Base-by-base conservation (phyloP, 1,140 invertebrate species). In the Temnothorax nylanderi region DNA sequence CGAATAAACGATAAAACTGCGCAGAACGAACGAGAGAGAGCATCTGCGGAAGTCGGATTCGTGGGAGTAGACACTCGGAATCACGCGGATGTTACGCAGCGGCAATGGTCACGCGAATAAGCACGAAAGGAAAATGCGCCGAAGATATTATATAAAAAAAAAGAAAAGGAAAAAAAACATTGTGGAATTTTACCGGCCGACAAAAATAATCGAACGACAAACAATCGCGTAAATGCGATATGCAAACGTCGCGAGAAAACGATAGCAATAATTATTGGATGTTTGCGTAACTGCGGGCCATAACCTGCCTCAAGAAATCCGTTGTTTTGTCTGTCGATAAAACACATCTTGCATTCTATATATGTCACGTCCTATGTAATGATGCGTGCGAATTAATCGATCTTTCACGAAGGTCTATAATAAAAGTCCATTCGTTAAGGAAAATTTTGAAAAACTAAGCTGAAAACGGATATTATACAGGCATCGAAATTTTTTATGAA, bases 21-120 rank as follows among this genome's bases (percentile, higher is more conserved):
- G 13, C 54, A 44, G 21, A 34, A 67, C 26, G 26, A 75, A 56
- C 18, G 7, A 41, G 21, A 10, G 21, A 44, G 65, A 72, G 21
- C 37, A 44, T 51, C 85, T 51, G 71, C 89, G 88, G 88, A 90
- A 90, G 77, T 86, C 26, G 16, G n/a, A 4, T 32, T 77, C 86
- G 88, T 90, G 89, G 88, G 88, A 90, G 77, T 90, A 51, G 65
- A 0, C 62, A 11, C 62, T 49, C 37, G 37, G 58, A 69, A 60
- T 89, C 85, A 51, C 58, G 71, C 77, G 85, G 77, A 90, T 87
- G 74, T 89, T 87, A 87, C 85, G 72, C 77, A 58, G 72, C 54
- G 32, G 37, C 56, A 65, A 89, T 58, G 87, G 77, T 90, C 89
- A 90, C 85, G 89, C 85, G 77, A 90, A 65, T 77, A 65, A 41